phyloP scores from a whole-genome alignment of 1,140 invertebrate species.

The Papilio dardanus region DNA sequence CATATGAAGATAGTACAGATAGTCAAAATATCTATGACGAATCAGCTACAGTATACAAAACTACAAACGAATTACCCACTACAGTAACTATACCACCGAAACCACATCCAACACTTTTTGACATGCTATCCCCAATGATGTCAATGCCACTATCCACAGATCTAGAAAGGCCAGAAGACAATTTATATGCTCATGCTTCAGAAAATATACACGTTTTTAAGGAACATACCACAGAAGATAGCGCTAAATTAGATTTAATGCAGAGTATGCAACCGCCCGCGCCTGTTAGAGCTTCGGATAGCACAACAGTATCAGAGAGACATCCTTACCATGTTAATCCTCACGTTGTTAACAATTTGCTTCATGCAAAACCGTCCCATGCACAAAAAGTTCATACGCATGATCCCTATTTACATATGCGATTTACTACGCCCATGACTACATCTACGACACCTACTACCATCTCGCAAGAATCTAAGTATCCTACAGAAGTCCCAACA shows the following conservation, averaged over 20 bases:
- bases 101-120: constrained; percentile 55
- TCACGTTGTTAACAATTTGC: constrained; percentile 56
- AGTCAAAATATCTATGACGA: constrained; percentile 51
- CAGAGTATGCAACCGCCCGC: constrained; percentile 81
- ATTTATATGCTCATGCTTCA: constrained; percentile 74
- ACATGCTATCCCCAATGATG: constrained; percentile 74
- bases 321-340: constrained; percentile 62
- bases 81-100: constrained; percentile 46
- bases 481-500: constrained; percentile 84
- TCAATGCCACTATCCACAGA: constrained; percentile 72
- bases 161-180: constrained; percentile 69
- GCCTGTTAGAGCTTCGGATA: constrained; percentile 60
- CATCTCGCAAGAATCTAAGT: constrained; percentile 85
- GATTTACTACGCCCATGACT: constrained; percentile 69
- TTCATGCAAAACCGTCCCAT: constrained; percentile 61
- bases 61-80: constrained; percentile 40
- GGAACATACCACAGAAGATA: constrained; percentile 53
- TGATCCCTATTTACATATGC: constrained; percentile 75
- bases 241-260: constrained; percentile 68
- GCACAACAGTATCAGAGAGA: constrained; percentile 58
- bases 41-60: constrained; percentile 52
- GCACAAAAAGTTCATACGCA: constrained; percentile 50
- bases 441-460: constrained; percentile 75
- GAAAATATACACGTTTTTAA: constrained; percentile 70
- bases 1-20: constrained; percentile 51